These are phyloP conservation scores for Slavum lentiscoides DNA, from an alignment of 2,888 invertebrate species.

Conservation along the genomic window DNA sequence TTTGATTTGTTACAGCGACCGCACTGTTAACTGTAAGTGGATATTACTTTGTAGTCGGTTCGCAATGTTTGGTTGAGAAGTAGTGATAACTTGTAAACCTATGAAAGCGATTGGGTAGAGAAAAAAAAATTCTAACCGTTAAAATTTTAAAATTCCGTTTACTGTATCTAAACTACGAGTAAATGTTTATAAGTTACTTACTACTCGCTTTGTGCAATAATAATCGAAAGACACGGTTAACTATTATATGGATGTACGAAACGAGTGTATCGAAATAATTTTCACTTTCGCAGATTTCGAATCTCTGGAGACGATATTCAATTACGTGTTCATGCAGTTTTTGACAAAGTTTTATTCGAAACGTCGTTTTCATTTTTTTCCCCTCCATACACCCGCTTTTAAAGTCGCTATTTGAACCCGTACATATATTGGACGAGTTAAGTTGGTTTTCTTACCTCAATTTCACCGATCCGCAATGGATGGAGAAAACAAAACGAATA, in stretches of 20 bases:
- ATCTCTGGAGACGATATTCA: neutral
- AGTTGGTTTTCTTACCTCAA: neutral
- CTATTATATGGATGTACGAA: neutral
- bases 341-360: conserved; percentile 7
- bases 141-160: too few relatives aligned
- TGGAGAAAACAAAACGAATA: conserved; percentile 26
- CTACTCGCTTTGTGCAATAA: too few relatives aligned
- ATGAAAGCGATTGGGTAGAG: too few relatives aligned
- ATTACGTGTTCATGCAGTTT: neutral
- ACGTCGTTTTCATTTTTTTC: neutral
- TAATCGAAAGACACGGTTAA: too few relatives aligned
- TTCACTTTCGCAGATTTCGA: neutral
- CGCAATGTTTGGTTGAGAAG: too few relatives aligned
- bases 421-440: neutral
- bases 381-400: neutral
- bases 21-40: too few relatives aligned
- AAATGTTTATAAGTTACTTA: too few relatives aligned
- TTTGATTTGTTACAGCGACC: too few relatives aligned
- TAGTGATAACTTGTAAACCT: too few relatives aligned
- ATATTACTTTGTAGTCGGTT: too few relatives aligned
- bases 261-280: conserved; percentile 3
- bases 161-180: too few relatives aligned
- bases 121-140: too few relatives aligned
- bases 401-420: conserved; percentile 15
- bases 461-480: conserved; percentile 14